phyloP scores from a whole-genome alignment of 2,888 invertebrate genomes.

The Ochropacha duplaris region DNA sequence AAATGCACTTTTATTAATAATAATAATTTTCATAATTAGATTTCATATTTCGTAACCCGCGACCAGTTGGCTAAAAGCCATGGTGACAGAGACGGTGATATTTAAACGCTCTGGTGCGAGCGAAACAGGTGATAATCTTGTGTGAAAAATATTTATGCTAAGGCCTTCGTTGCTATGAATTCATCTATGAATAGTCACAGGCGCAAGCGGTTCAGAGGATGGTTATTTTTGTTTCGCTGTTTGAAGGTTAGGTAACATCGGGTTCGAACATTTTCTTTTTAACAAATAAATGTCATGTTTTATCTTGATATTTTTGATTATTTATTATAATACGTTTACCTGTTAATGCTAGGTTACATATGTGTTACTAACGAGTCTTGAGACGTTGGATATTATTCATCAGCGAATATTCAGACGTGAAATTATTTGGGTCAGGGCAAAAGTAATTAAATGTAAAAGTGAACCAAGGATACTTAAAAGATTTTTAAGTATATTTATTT shows the following conservation, averaged over 20 bases:
- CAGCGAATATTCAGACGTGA: not conserved
- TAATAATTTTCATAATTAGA: conserved; percentile 68
- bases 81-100: conserved; percentile 61
- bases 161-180: conserved; percentile 74
- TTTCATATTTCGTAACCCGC: conserved; percentile 78
- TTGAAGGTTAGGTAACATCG: conserved; percentile 69
- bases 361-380: not conserved
- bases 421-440: not conserved
- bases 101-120: conserved; percentile 59
- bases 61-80: conserved; percentile 69
- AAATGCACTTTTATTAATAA: conserved; percentile 44
- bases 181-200: conserved; percentile 67
- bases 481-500: not conserved
- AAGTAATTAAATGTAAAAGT: not conserved
- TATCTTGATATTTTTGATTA: not conserved
- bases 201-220: conserved; percentile 51
- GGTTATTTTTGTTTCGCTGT: conserved; percentile 64
- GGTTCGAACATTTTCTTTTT: conserved; percentile 30
- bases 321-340: not conserved
- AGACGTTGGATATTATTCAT: not conserved
- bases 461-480: not conserved
- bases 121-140: conserved; percentile 74
- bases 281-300: not conserved
- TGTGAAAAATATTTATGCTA: conserved; percentile 82
- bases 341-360: not conserved